A percentile compares a stretch with the other conserved stretches of the same genome.
These are phyloP conservation scores for Dermochelys coriacea DNA, from an alignment of 2,797 vertebrate genomes.

Conservation along the genomic window DNA sequence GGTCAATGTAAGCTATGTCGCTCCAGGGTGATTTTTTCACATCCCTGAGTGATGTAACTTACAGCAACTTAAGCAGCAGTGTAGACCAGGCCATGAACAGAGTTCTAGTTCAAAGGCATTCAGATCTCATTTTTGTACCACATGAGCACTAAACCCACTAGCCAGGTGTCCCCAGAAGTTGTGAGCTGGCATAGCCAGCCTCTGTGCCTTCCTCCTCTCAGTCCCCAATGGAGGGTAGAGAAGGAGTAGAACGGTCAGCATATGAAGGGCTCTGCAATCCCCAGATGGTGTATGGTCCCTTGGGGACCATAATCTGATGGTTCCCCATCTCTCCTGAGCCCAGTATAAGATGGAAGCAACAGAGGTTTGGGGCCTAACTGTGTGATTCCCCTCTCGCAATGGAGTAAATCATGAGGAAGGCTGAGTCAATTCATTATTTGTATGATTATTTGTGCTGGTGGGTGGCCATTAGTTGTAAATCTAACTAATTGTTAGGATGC, in stretches of 20 bases:
- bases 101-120: rapidly evolving
- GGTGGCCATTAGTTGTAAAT: background rate
- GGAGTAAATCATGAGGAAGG: background rate
- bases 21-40: too few species aligned
- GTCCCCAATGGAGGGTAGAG: background rate
- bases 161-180: background rate
- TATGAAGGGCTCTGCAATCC: background rate
- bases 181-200: background rate
- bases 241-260: background rate
- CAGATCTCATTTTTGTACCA: background rate
- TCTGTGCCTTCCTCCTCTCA: background rate
- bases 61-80: too few species aligned
- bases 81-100: background rate
- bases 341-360: background rate
- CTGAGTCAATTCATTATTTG: background rate
- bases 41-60: too few species aligned
- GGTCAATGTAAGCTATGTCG: too few species aligned
- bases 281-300: background rate
- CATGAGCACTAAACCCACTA: background rate
- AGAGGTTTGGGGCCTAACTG: background rate
- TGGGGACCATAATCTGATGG: background rate
- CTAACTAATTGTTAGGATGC: background rate
- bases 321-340: background rate
- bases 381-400: background rate
- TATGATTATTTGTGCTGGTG: conserved; percentile 1